These are phyloP conservation scores for Hydrotaea cyrtoneurina DNA, from an alignment of 2,888 invertebrate genomes.

Conservation along the genomic window DNA sequence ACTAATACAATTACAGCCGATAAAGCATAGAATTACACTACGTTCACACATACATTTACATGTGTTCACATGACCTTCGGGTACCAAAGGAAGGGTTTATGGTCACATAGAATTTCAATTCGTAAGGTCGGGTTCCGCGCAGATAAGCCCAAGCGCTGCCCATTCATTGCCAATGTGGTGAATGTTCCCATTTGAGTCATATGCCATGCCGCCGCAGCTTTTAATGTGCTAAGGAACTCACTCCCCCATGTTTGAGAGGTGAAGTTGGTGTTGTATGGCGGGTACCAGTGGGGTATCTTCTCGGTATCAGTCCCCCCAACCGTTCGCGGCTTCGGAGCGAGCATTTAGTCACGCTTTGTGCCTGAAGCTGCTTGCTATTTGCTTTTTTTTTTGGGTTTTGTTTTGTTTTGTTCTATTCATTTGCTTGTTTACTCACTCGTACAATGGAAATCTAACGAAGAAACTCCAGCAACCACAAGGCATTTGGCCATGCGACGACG, in stretches of 20 bases:
- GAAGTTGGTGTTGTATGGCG: background rate
- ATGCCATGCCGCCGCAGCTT: background rate
- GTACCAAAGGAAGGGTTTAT: background rate
- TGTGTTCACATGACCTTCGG: slow-evolving; percentile 54
- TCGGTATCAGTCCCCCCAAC: slow-evolving; percentile 47
- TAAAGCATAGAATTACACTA: slow-evolving; percentile 23
- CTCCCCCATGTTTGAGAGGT: slow-evolving; percentile 32
- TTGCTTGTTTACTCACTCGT: slow-evolving; percentile 7
- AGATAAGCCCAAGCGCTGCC: background rate
- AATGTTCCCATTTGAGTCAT: background rate
- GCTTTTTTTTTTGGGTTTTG: background rate
- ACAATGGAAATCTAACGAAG: slow-evolving; percentile 50
- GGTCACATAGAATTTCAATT: background rate
- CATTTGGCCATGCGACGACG: slow-evolving; percentile 63
- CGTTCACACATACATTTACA: background rate
- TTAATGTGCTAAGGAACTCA: slow-evolving; percentile 8
- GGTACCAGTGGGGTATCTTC: slow-evolving; percentile 26
- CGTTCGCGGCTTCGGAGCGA: slow-evolving; percentile 24
- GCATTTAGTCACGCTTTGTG: slow-evolving; percentile 66
- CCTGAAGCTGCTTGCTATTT: slow-evolving; percentile 20
- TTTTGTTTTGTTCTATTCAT: slow-evolving; percentile 31
- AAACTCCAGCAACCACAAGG: slow-evolving; percentile 50
- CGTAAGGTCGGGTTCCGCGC: background rate
- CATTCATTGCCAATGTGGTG: slow-evolving; percentile 2
- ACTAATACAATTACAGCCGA: slow-evolving; percentile 60